These are phyloP conservation scores for Ecdyonurus torrentis DNA, from an alignment of 2,888 invertebrate genomes.

Conservation along the genomic window DNA sequence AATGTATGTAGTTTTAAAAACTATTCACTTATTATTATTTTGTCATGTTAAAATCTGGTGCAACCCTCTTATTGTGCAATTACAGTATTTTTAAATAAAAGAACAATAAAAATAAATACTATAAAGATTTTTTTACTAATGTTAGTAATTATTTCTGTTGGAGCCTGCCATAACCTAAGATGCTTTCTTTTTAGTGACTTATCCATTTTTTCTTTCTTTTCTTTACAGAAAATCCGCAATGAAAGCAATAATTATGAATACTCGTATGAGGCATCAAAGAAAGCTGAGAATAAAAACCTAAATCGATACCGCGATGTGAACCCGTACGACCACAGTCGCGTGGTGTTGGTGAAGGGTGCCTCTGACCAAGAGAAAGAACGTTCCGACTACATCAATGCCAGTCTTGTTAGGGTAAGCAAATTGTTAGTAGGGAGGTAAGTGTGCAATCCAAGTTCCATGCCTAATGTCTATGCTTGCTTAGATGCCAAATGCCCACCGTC, in stretches of 20 bases:
- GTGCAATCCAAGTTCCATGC: not conserved
- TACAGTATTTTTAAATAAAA: too few relatives aligned
- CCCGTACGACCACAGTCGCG: constrained; percentile 87
- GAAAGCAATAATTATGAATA: constrained; percentile 41
- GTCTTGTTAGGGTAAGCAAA: constrained; percentile 57
- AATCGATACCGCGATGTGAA: constrained; percentile 92
- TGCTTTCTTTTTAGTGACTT: not conserved
- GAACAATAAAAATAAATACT: too few relatives aligned
- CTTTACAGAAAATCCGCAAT: constrained; percentile 53
- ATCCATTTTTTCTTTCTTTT: too few relatives aligned
- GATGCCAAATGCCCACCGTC: constrained; percentile 66
- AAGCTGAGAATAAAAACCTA: constrained; percentile 57
- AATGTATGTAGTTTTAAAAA: too few relatives aligned
- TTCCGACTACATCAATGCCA: constrained; percentile 92
- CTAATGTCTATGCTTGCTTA: constrained; percentile 20
- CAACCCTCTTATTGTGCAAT: too few relatives aligned
- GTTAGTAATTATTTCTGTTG: not conserved
- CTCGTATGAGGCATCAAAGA: constrained; percentile 47
- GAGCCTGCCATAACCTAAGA: not conserved
- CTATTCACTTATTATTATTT: too few relatives aligned
- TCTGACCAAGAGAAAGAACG: constrained; percentile 33
- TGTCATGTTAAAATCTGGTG: too few relatives aligned
- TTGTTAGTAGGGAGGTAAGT: not conserved
- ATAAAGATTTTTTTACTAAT: not conserved
- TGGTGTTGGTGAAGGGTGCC: constrained; percentile 52